Conservation (phyloP, 2,797 vertebrate genomes). For the Salmo trutta region DNA sequence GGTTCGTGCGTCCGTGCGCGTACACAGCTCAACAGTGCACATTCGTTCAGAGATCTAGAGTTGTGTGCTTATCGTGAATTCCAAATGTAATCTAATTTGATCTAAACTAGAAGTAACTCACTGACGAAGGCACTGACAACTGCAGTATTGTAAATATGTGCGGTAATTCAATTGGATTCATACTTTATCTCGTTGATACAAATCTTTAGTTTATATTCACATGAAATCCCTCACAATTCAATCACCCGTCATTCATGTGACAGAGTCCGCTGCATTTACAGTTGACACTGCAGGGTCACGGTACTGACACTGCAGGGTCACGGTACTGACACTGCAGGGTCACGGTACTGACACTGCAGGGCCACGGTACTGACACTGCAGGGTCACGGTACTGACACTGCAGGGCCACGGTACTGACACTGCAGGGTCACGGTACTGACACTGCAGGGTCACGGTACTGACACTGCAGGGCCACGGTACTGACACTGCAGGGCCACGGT, state of each 20-base stretch:
- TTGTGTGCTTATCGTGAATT: neutral
- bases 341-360: too few species aligned
- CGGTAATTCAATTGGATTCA: slow-evolving; percentile 3
- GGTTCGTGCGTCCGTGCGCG: neutral
- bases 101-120: neutral
- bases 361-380: too few species aligned
- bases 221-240: neutral
- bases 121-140: neutral
- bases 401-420: too few species aligned
- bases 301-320: too few species aligned
- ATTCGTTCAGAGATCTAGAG: neutral
- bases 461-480: too few species aligned
- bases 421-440: too few species aligned
- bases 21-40: neutral
- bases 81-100: neutral
- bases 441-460: too few species aligned
- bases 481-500: too few species aligned
- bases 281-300: too few species aligned
- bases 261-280: neutral
- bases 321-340: too few species aligned
- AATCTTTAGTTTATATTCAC: neutral
- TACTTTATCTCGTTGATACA: neutral
- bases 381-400: too few species aligned
- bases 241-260: neutral
- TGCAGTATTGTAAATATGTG: neutral